Base-by-base conservation (phyloP, 2,888 invertebrate species). In the Sinelater perroti region DNA sequence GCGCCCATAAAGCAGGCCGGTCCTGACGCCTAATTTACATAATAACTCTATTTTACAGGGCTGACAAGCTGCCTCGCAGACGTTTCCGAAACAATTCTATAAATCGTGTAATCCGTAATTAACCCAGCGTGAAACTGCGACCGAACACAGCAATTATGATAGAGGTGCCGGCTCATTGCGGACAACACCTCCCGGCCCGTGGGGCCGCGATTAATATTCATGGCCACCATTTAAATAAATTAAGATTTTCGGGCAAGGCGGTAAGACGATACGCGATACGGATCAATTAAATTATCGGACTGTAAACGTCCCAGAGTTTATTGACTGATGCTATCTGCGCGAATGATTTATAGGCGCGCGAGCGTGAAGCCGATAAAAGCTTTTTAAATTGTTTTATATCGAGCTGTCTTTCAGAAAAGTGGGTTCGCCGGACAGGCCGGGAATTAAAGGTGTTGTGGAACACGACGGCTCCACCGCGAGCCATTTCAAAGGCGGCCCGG, bases 91-190 rank as follows among this genome's bases (percentile, higher is more conserved):
- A 54, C 54, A 54, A 38, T 54, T 54, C 54, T 46, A 54, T 54
- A 54, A 54, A 54, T 54, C 54, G 35, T 54, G 46, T 54, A 54
- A 54, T 54, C 47, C 30, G 35, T 54, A 54, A 54, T 54, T 54
- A 46, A 31, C 54, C 18, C 54, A 54, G 54, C 54, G 30, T 54
- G 54, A 54, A 45, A 18, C 46, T 54, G 46, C 40, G 54, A 54
- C 54, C 13, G 46, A 54, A 54, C 46, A 46, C 14, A 38, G 40
- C 47, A 54, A 54, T 54, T 54, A 54, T 46, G 46, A 46, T 54
- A 42, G 46, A 54, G 40, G 33, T 21, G 54, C 31, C 46, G 46
- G 54, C 30, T 54, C 16, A 54, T 46, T 46, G 54, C 40, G 46
- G n/a, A 28, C 26, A 54, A 38, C 54, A 47, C 54, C 26, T 47